Percentiles rank a stretch among this genome's conserved stretches.
Evolutionary conservation across 2,113 vertebrate genomes (phyloP).

Genomic region (Lophotis ruficrista): DNA sequence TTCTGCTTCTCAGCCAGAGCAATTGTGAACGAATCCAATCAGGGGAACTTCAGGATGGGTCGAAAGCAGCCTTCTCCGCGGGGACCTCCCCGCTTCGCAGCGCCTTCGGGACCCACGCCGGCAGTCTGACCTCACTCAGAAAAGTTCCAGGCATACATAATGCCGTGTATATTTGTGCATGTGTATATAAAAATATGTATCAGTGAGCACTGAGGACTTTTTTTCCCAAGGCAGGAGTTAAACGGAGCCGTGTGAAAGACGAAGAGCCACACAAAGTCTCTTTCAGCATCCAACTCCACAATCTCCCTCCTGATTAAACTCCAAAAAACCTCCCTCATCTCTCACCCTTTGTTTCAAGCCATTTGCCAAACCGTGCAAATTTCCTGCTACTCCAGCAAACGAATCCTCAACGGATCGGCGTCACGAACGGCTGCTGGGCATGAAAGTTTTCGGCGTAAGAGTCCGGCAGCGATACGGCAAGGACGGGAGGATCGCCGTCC

Average conservation of each 20-base stretch:
- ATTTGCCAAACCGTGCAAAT: not conserved
- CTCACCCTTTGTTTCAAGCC: not conserved
- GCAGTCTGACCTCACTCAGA: not conserved
- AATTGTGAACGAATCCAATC: conserved; percentile 57
- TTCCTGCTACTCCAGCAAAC: not conserved
- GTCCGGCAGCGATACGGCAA: not conserved
- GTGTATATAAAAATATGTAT: not conserved
- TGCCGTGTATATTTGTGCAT: not conserved
- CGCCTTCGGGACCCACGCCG: not conserved
- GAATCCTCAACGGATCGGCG: not conserved
- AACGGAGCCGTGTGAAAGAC: not conserved
- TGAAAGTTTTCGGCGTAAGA: not conserved
- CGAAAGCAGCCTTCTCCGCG: not conserved
- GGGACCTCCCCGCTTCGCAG: not conserved
- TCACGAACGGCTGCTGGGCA: not conserved
- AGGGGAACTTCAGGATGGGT: not conserved
- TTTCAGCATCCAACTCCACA: not conserved
- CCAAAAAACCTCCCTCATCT: not conserved
- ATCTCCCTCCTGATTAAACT: not conserved
- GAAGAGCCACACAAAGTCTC: not conserved
- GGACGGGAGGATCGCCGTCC: not conserved
- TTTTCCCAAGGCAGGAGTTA: not conserved
- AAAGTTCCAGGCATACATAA: not conserved
- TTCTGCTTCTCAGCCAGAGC: conserved; percentile 43
- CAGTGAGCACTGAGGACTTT: not conserved